Percentiles rank a stretch among this genome's conserved stretches.
Conservation (phyloP, 2,888 invertebrate species). For the Heliconius ethilla region DNA sequence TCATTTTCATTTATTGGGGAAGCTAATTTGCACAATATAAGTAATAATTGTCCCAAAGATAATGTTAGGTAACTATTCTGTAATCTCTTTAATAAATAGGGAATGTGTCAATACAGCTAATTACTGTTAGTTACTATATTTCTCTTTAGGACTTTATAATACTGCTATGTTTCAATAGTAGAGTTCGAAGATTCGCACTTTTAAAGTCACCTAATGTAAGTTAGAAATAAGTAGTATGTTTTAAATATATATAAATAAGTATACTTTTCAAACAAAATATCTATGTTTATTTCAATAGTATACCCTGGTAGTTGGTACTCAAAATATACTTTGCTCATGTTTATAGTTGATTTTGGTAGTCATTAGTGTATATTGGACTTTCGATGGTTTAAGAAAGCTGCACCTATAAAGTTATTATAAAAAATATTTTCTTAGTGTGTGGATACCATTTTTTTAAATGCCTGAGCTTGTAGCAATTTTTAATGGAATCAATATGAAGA, state of each 20-base stretch:
- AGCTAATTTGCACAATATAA: slow-evolving; percentile 40
- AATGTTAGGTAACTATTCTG: slow-evolving; percentile 38
- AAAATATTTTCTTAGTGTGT: neutral
- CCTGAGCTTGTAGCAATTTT: slow-evolving; percentile 20
- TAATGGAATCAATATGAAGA: slow-evolving; percentile 15
- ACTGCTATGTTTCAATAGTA: slow-evolving; percentile 19
- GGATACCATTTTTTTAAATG: too few species aligned
- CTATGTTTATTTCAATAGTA: neutral
- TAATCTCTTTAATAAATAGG: slow-evolving; percentile 17
- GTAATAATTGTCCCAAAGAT: slow-evolving; percentile 46
- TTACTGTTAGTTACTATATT: slow-evolving; percentile 23
- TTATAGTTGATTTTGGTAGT: neutral
- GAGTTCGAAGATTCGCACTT: neutral
- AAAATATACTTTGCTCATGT: neutral
- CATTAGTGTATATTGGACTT: neutral
- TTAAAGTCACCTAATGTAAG: slow-evolving; percentile 1
- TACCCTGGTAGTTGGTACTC: neutral
- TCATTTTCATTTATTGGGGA: slow-evolving; percentile 36
- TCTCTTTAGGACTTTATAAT: slow-evolving; percentile 17
- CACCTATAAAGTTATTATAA: neutral
- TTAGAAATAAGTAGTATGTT: neutral
- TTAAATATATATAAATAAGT: neutral
- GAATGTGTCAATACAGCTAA: neutral
- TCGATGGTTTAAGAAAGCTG: neutral
- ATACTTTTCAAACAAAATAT: neutral